Conservation (phyloP, 2,113 vertebrate species). For the Polypterus senegalus region DNA sequence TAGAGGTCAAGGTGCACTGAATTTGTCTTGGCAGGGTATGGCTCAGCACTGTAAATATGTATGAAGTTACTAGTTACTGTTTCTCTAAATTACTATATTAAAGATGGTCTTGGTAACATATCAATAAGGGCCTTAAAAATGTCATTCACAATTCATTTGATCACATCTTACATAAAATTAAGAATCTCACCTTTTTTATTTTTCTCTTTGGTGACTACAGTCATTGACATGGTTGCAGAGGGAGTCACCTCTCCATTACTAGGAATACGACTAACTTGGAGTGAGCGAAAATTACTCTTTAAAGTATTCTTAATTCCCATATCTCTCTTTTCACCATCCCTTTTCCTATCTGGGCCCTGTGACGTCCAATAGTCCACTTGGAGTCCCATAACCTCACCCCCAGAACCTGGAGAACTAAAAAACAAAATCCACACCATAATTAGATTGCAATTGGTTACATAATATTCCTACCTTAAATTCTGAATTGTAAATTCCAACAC, state of each 20-base stretch:
- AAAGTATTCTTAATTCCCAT: constrained; percentile 73
- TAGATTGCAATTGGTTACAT: too few relatives aligned
- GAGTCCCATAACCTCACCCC: constrained; percentile 80
- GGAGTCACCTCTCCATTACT: constrained; percentile 64
- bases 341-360: constrained; percentile 61
- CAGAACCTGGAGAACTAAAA: constrained; percentile 50
- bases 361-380: constrained; percentile 88
- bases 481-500: too few relatives aligned
- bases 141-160: background rate
- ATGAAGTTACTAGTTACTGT: too few relatives aligned
- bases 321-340: constrained; percentile 61
- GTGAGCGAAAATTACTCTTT: constrained; percentile 85
- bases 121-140: background rate
- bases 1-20: too few relatives aligned
- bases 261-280: constrained; percentile 77
- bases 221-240: constrained; percentile 82
- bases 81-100: too few relatives aligned
- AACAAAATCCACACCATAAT: constrained; percentile 1
- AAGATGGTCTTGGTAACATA: too few relatives aligned
- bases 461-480: too few relatives aligned
- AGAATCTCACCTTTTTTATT: constrained; percentile 63
- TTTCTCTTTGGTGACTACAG: constrained; percentile 85
- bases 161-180: background rate
- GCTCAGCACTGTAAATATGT: too few relatives aligned
- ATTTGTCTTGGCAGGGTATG: too few relatives aligned